These are phyloP conservation scores for Galerucella nymphaeae DNA, from an alignment of 2,888 invertebrate genomes.

Conservation along the genomic window DNA sequence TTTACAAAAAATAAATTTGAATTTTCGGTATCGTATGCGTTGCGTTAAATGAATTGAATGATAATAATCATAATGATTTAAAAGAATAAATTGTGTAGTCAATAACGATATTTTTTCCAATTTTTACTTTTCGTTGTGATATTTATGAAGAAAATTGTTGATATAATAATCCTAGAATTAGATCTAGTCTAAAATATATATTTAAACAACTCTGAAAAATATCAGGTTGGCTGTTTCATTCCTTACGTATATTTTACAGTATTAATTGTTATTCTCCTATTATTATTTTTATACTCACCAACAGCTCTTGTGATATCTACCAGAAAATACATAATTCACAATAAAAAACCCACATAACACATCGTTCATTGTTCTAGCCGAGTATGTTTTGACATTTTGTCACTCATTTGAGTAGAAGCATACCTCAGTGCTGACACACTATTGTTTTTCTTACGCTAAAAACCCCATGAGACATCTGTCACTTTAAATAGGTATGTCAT, in stretches of 20 bases:
- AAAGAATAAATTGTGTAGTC: constrained; percentile 51
- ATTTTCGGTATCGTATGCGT: neutral
- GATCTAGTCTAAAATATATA: constrained; percentile 44
- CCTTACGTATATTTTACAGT: too few relatives aligned
- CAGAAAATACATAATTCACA: too few relatives aligned
- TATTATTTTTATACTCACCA: neutral
- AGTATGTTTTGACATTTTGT: too few relatives aligned
- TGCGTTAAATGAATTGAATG: constrained; percentile 44
- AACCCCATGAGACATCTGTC: too few relatives aligned
- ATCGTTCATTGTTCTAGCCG: too few relatives aligned
- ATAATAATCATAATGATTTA: constrained; percentile 42
- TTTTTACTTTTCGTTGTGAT: constrained; percentile 55
- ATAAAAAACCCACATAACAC: too few relatives aligned
- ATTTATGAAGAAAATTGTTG: constrained; percentile 51
- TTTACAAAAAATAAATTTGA: neutral
- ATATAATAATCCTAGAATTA: constrained; percentile 53
- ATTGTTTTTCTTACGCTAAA: too few relatives aligned
- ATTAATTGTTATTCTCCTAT: neutral
- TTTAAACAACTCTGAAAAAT: constrained; percentile 38
- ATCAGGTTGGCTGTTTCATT: neutral
- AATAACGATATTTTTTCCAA: constrained; percentile 50
- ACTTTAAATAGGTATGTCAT: too few relatives aligned
- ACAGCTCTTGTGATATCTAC: too few relatives aligned
- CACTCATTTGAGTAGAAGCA: too few relatives aligned
- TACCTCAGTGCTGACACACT: too few relatives aligned